Percentiles rank a stretch among this genome's conserved stretches.
Conservation (phyloP, 2,797 vertebrate genomes). For the Ispidina picta region DNA sequence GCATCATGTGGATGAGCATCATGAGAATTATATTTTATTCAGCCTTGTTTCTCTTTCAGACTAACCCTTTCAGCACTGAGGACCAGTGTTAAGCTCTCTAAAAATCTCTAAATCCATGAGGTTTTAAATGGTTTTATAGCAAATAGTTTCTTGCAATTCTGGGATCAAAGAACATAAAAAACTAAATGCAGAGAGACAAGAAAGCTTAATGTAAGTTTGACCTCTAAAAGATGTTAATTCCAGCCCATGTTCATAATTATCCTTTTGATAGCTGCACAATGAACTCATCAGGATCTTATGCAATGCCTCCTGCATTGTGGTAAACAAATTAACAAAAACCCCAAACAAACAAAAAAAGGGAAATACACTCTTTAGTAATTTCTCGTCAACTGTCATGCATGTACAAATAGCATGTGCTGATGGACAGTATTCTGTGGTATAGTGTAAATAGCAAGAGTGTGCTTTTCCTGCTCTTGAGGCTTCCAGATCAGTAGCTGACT, state of each 20-base stretch:
- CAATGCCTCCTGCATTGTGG: not conserved
- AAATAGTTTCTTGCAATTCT: not conserved
- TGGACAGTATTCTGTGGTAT: not conserved
- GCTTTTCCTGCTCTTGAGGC: not conserved
- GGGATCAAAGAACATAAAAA: not conserved
- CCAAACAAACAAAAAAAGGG: not conserved
- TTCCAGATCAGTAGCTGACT: not conserved
- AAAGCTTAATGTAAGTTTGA: not conserved
- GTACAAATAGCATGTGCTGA: fast-evolving
- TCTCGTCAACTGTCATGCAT: not conserved
- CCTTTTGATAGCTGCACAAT: not conserved
- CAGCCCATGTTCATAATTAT: not conserved
- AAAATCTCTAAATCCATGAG: not conserved
- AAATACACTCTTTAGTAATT: not conserved
- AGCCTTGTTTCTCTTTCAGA: not conserved
- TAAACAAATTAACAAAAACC: not conserved
- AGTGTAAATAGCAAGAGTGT: not conserved
- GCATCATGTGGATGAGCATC: not conserved
- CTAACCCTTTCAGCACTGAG: not conserved
- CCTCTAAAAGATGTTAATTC: not conserved
- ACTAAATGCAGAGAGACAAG: not conserved
- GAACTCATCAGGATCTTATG: not conserved
- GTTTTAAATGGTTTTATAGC: not conserved
- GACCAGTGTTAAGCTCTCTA: not conserved
- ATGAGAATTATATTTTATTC: conserved; percentile 32